phyloP scores from a whole-genome alignment of 1,140 invertebrate genomes.

The Aethina tumida region DNA sequence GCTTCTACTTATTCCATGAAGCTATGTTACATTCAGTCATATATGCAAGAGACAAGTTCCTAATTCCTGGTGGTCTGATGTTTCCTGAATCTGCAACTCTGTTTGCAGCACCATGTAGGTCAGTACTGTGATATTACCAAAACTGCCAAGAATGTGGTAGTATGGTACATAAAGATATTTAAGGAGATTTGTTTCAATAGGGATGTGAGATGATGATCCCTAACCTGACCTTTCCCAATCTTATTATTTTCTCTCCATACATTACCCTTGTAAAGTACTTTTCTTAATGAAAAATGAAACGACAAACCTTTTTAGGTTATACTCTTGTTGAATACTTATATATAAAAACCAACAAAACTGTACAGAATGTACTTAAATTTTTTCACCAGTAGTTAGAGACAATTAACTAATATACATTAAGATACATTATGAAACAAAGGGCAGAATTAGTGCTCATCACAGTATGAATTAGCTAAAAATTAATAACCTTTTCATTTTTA shows the following conservation, averaged over 20 bases:
- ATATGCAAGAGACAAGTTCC: slow-evolving; percentile 84
- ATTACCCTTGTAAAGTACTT: no score
- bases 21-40: slow-evolving; percentile 93
- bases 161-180: not conserved
- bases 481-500: slow-evolving; percentile 22
- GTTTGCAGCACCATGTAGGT: slow-evolving; percentile 57
- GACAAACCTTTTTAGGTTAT: no score
- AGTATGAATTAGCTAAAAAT: not conserved
- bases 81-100: slow-evolving; percentile 52
- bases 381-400: no score
- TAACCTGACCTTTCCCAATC: slow-evolving; percentile 2
- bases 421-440: no score
- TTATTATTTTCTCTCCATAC: no score
- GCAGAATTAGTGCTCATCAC: not conserved
- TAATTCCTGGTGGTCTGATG: slow-evolving; percentile 64
- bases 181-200: not conserved
- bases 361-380: no score
- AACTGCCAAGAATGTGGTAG: not conserved
- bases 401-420: no score
- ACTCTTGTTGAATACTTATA: no score
- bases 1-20: slow-evolving; percentile 96
- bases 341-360: no score
- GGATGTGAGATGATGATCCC: not conserved
- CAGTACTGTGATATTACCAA: slow-evolving; percentile 2
- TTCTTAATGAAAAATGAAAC: no score